These are phyloP conservation scores for Takifugu bimaculatus DNA, from an alignment of 2,113 vertebrate genomes.

Conservation along the genomic window DNA sequence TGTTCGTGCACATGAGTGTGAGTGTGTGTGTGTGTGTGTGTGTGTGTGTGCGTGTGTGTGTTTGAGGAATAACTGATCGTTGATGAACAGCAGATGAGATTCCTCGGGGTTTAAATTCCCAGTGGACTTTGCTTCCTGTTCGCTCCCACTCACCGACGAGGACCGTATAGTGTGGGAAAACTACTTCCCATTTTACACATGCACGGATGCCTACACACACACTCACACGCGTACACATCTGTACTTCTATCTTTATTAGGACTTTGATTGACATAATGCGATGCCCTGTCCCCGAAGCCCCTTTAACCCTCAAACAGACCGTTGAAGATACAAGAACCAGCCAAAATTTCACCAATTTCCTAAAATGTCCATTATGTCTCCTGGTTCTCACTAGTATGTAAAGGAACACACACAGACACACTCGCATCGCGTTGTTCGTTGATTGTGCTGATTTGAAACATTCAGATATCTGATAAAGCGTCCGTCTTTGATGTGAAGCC, in stretches of 20 bases:
- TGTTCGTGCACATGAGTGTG: neutral
- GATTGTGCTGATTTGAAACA: neutral
- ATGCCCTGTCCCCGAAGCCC: no score
- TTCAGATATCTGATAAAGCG: constrained; percentile 18
- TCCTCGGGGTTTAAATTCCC: constrained; percentile 70
- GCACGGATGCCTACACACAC: constrained; percentile 15
- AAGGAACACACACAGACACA: neutral
- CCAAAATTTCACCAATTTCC: no score
- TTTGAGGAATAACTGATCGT: constrained; percentile 40
- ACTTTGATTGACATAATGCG: neutral
- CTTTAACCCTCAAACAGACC: no score
- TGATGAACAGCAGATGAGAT: constrained; percentile 71
- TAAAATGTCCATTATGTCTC: no score
- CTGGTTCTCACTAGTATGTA: neutral
- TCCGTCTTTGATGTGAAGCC: constrained; percentile 22
- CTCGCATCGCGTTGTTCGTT: neutral
- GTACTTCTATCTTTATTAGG: neutral
- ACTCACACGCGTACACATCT: neutral
- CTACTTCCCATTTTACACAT: constrained; percentile 6
- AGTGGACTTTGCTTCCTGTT: constrained; percentile 68
- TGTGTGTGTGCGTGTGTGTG: constrained; percentile 29
- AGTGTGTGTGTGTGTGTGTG: constrained; percentile 3
- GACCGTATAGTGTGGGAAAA: constrained; percentile 73
- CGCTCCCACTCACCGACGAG: constrained; percentile 42
- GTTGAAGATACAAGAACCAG: no score